Conservation (phyloP, 2,113 vertebrate species). For the Delphinapterus leucas region DNA sequence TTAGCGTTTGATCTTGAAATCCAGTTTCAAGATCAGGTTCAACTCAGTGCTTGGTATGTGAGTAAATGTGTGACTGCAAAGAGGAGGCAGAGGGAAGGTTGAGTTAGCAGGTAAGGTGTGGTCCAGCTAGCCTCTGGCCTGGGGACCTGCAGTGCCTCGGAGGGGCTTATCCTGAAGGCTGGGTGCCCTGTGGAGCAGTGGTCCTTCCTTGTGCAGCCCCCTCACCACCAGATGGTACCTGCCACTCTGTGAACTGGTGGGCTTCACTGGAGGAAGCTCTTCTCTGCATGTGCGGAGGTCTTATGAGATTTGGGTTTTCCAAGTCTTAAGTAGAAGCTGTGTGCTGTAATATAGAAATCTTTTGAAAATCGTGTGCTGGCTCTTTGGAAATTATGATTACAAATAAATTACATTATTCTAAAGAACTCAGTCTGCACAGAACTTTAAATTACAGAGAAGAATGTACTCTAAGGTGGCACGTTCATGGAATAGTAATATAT, state of each 20-base stretch:
- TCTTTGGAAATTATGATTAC: neutral
- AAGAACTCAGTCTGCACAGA: neutral
- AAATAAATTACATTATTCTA: neutral
- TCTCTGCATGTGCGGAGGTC: neutral
- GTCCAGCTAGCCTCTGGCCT: neutral
- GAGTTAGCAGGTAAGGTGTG: neutral
- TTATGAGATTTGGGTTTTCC: neutral
- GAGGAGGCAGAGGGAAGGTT: constrained; percentile 28
- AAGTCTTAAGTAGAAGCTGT: neutral
- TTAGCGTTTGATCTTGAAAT: constrained; percentile 15
- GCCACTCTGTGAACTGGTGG: neutral
- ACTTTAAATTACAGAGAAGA: neutral
- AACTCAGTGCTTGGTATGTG: neutral
- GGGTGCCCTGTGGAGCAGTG: neutral
- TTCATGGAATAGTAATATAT: neutral
- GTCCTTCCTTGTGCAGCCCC: constrained; percentile 39
- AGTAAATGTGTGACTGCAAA: neutral
- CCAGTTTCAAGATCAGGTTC: neutral
- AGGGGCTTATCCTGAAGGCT: neutral
- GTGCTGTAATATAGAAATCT: neutral
- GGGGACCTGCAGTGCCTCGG: neutral
- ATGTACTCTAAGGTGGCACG: neutral
- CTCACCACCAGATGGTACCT: accelerated
- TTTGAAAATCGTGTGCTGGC: neutral
- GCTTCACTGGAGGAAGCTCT: neutral